phyloP scores from a whole-genome alignment of 2,888 invertebrate species.

The Crepidodera aurea region DNA sequence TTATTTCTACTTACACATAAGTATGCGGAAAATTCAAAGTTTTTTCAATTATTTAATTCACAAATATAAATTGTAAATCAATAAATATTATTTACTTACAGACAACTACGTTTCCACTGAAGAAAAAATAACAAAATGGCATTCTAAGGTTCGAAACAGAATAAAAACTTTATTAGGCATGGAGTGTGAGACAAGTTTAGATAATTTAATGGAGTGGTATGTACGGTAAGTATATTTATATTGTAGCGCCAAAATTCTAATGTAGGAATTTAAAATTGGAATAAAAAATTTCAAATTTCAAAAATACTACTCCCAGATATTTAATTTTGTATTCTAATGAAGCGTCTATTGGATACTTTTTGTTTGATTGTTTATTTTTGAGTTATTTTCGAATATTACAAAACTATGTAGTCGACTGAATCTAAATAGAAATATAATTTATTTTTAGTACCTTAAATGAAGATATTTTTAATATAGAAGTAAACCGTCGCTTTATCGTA shows the following conservation, averaged over 20 bases:
- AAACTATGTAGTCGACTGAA: too few species aligned
- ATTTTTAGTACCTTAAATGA: slow-evolving; percentile 15
- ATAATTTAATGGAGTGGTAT: slow-evolving; percentile 46
- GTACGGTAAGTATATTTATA: slow-evolving; percentile 41
- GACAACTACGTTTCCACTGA: slow-evolving; percentile 33
- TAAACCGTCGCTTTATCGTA: slow-evolving; percentile 1
- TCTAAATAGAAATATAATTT: too few species aligned
- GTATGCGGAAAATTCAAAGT: too few species aligned
- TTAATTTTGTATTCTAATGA: too few species aligned
- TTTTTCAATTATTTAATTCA: too few species aligned
- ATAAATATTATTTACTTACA: slow-evolving; percentile 14
- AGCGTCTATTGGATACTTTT: too few species aligned
- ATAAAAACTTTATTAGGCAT: slow-evolving; percentile 37
- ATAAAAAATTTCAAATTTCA: not conserved
- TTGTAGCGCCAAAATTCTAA: too few species aligned
- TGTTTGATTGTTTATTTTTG: too few species aligned
- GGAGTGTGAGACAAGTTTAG: slow-evolving; percentile 41
- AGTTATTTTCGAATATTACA: too few species aligned
- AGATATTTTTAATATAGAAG: slow-evolving; percentile 11
- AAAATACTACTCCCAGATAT: too few species aligned
- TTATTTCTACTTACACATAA: too few species aligned
- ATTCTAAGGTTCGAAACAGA: slow-evolving; percentile 41
- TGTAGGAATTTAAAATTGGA: not conserved
- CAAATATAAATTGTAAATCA: too few species aligned
- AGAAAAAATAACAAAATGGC: slow-evolving; percentile 43